Percentiles rank a stretch among this genome's conserved stretches.
Conservation (phyloP, 2,797 vertebrate genomes). For the Falco columbarius region DNA sequence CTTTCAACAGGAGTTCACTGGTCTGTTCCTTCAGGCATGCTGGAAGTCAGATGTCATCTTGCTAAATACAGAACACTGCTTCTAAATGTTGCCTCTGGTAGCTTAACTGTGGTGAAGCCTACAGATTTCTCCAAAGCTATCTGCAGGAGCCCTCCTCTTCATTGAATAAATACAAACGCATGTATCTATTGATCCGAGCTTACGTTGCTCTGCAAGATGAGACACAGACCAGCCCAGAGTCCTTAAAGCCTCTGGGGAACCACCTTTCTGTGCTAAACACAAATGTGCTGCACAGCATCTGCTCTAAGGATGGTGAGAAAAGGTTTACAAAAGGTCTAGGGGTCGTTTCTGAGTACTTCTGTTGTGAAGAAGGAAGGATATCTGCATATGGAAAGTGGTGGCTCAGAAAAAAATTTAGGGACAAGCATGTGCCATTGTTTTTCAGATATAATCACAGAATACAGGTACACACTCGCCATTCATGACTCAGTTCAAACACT, state of each 20-base stretch:
- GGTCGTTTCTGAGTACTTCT: neutral
- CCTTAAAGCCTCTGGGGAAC: neutral
- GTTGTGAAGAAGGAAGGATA: neutral
- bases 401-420: neutral
- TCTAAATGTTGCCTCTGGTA: constrained; percentile 33
- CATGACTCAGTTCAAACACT: neutral
- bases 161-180: neutral
- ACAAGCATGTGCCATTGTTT: neutral
- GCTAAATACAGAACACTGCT: constrained; percentile 64
- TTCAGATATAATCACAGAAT: neutral
- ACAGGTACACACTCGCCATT: neutral
- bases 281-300: neutral
- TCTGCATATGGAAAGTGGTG: neutral
- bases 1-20: constrained; percentile 48
- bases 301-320: neutral
- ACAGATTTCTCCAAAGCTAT: neutral
- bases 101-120: neutral
- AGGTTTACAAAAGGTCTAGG: neutral
- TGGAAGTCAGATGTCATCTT: constrained; percentile 63
- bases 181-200: neutral
- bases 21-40: constrained; percentile 41
- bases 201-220: neutral
- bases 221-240: neutral
- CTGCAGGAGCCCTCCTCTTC: neutral
- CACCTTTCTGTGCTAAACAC: neutral